Evolutionary conservation across 1,140 invertebrate species (phyloP).

Genomic region (Trinorchestia longiramus): DNA sequence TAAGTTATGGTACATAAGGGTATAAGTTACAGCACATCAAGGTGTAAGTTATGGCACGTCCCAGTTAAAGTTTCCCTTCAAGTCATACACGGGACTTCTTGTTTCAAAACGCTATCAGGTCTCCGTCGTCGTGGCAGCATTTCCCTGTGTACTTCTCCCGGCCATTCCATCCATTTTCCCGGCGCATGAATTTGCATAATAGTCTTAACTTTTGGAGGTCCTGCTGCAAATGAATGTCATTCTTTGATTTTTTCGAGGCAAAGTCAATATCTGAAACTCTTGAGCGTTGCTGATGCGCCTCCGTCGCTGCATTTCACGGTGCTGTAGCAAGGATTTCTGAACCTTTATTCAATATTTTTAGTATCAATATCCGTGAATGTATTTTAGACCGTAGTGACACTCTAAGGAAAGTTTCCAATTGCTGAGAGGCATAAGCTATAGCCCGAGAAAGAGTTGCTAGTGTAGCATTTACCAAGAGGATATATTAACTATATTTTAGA

Average conservation of each 20-base stretch:
- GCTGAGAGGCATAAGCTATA: no score
- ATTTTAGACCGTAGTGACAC: no score
- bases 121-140: neutral
- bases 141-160: neutral
- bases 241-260: conserved; percentile 6
- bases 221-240: neutral
- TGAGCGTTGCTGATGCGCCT: neutral
- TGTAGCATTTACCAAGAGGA: no score
- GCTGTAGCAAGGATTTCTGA: neutral
- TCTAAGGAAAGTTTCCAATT: no score
- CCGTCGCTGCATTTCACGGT: neutral
- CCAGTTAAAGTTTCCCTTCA: neutral
- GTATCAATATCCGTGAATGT: neutral
- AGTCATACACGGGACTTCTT: neutral
- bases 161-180: neutral
- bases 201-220: conserved; percentile 12
- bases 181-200: conserved; percentile 20
- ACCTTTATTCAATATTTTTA: neutral
- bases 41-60: neutral
- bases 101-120: neutral
- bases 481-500: neutral
- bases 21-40: neutral
- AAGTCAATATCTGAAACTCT: neutral
- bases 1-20: neutral
- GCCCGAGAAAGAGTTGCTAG: no score